phyloP scores from a whole-genome alignment of 2,113 vertebrate species.

The Ondatra zibethicus region DNA sequence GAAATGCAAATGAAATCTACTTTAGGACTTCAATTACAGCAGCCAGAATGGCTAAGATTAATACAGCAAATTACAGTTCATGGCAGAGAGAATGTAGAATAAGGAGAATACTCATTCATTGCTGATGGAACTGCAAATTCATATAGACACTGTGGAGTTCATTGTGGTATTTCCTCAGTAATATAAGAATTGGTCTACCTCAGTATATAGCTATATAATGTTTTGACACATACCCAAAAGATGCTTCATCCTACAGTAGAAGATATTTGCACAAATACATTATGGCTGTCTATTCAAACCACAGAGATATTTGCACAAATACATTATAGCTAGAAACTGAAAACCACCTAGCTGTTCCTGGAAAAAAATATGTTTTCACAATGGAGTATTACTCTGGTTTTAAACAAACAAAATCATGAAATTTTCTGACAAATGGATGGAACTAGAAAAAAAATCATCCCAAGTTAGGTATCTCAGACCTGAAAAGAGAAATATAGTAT shows the following conservation, averaged over 20 bases:
- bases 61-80: too few relatives aligned
- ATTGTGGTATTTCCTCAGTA: not conserved
- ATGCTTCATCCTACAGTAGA: not conserved
- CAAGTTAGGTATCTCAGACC: not conserved
- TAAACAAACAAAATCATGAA: not conserved
- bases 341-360: not conserved
- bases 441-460: not conserved
- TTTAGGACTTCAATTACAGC: not conserved
- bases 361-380: not conserved
- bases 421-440: not conserved
- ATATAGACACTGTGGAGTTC: not conserved
- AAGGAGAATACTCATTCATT: not conserved
- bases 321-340: not conserved
- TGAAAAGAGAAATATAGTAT: not conserved
- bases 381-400: not conserved
- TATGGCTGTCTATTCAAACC: not conserved
- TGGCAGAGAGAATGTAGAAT: not conserved
- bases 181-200: not conserved
- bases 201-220: too few relatives aligned
- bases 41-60: not conserved
- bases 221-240: not conserved
- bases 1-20: not conserved
- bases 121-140: not conserved
- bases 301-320: not conserved
- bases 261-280: not conserved